These are phyloP conservation scores for Muscicapa striata DNA, from an alignment of 2,797 vertebrate species.

Conservation along the genomic window DNA sequence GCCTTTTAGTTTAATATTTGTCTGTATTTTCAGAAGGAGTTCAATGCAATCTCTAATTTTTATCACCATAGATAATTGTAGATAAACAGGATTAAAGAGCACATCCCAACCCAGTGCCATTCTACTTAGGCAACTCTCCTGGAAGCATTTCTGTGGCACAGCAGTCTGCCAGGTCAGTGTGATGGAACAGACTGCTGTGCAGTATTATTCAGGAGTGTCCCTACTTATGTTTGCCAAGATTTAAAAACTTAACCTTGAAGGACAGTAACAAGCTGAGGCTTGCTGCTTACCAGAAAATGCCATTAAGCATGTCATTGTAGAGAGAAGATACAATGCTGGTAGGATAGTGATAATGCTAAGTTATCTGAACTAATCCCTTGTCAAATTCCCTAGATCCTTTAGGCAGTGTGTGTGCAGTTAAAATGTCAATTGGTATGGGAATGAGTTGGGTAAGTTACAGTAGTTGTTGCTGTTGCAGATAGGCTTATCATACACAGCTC, in stretches of 20 bases:
- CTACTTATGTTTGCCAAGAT: background rate
- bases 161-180: background rate
- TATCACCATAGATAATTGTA: background rate
- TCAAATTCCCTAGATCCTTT: slow-evolving; percentile 62
- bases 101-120: background rate
- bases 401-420: background rate
- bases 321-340: background rate
- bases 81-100: background rate
- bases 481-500: background rate
- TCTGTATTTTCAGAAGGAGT: background rate
- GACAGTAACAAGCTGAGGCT: background rate
- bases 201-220: background rate
- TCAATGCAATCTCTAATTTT: background rate
- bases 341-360: background rate
- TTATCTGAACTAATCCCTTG: slow-evolving; percentile 64
- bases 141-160: background rate
- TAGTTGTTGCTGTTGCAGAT: background rate
- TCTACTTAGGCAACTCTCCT: background rate
- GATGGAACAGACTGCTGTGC: background rate
- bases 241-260: background rate
- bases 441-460: slow-evolving; percentile 18
- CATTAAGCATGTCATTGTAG: background rate
- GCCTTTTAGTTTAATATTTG: background rate
- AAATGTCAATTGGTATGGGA: background rate
- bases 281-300: background rate